These are phyloP conservation scores for Promerops cafer DNA, from an alignment of 2,113 vertebrate species.

Conservation along the genomic window DNA sequence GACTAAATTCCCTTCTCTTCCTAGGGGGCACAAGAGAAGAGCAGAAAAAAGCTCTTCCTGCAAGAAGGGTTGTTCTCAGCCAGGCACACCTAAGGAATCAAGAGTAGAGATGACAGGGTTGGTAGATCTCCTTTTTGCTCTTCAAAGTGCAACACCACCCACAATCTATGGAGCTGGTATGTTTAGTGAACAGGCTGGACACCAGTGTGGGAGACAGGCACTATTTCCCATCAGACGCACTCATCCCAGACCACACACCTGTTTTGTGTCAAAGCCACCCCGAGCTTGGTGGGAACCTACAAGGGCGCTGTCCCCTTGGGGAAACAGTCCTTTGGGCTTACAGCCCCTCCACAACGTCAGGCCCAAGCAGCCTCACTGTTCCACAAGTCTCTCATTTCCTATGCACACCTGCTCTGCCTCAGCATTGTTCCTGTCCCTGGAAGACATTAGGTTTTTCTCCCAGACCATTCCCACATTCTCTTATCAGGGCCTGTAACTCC, in stretches of 20 bases:
- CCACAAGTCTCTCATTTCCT: background rate
- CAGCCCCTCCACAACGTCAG: background rate
- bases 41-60: background rate
- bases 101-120: background rate
- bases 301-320: accelerated
- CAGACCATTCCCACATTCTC: background rate
- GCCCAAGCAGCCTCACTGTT: background rate
- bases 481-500: background rate
- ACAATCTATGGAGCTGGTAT: background rate
- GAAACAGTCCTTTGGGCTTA: background rate
- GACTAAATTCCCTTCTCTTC: background rate
- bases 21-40: background rate
- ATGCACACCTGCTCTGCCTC: background rate
- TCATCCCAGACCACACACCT: background rate
- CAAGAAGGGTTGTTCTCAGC: background rate
- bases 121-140: background rate
- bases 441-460: background rate
- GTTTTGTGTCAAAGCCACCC: background rate
- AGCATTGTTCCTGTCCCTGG: background rate
- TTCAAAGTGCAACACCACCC: background rate
- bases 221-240: background rate
- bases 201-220: background rate
- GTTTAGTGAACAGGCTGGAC: background rate
- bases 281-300: background rate
- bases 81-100: background rate